These are phyloP conservation scores for Leptodactylus fallax DNA, from an alignment of 2,797 vertebrate genomes.

Conservation along the genomic window DNA sequence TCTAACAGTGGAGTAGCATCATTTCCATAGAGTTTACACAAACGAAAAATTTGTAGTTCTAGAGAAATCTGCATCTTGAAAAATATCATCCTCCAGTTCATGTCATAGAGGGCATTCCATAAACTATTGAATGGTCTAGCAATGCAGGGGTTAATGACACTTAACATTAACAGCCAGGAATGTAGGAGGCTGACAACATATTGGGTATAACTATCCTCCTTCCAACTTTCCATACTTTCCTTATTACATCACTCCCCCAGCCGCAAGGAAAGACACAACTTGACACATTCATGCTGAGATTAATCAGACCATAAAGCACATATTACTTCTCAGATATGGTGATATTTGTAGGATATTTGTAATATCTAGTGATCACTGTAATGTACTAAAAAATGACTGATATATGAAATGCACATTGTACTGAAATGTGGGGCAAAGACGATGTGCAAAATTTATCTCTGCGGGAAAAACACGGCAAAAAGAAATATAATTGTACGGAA, in stretches of 20 bases:
- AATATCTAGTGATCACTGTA: background rate
- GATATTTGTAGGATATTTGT: background rate
- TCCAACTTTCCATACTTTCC: conserved; percentile 44
- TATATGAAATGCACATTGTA: no score
- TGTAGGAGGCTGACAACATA: conserved; percentile 5
- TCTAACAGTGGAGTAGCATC: no score
- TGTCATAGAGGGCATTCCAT: background rate
- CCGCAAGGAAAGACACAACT: background rate
- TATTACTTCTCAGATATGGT: background rate
- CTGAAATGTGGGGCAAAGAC: no score
- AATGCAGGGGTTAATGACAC: conserved; percentile 25
- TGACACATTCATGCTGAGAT: background rate
- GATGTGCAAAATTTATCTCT: no score
- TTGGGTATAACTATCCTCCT: conserved; percentile 11
- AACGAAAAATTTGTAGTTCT: no score
- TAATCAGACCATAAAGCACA: background rate
- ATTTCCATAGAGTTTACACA: no score
- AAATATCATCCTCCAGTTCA: background rate
- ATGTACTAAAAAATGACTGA: no score
- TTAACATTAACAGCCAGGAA: conserved; percentile 40
- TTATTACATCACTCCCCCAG: conserved; percentile 24
- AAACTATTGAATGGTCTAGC: background rate
- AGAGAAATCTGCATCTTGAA: no score
- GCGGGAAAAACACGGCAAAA: no score
- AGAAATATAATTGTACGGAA: background rate